Evolutionary conservation across 2,797 vertebrate genomes (phyloP).

Genomic region (Microchirus variegatus): DNA sequence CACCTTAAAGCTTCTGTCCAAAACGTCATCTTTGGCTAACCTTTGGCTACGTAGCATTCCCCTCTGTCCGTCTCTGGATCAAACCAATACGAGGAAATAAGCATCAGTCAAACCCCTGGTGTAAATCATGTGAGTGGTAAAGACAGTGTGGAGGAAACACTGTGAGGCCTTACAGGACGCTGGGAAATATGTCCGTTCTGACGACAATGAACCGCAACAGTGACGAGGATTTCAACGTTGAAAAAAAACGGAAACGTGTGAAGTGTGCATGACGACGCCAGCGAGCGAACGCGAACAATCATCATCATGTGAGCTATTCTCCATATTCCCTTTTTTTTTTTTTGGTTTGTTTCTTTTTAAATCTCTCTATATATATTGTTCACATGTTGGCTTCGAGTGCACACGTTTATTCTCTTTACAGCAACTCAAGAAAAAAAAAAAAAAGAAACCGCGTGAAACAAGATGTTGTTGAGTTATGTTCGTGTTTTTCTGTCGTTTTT

Average conservation of each 20-base stretch:
- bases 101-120: constrained; percentile 54
- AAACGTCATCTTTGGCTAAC: too few species aligned
- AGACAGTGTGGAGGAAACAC: constrained; percentile 37
- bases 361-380: constrained; percentile 48
- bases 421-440: constrained; percentile 46
- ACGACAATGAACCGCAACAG: constrained; percentile 19
- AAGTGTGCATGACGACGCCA: constrained; percentile 22
- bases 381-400: constrained; percentile 48
- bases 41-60: too few species aligned
- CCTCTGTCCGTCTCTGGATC: too few species aligned
- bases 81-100: not conserved
- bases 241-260: constrained; percentile 31
- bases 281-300: too few species aligned
- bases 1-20: too few species aligned
- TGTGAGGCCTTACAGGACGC: constrained; percentile 44
- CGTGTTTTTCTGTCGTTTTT: constrained; percentile 42
- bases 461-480: constrained; percentile 61
- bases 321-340: constrained; percentile 41
- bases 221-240: constrained; percentile 27
- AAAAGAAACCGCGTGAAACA: constrained; percentile 64
- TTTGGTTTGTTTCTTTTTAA: constrained; percentile 50
- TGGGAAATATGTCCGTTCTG: constrained; percentile 11
- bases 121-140: constrained; percentile 28
- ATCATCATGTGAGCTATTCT: constrained; percentile 36
- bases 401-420: constrained; percentile 54